Evolutionary conservation across 2,888 invertebrate species (phyloP).

Genomic region (Cecidostiba fungosa): DNA sequence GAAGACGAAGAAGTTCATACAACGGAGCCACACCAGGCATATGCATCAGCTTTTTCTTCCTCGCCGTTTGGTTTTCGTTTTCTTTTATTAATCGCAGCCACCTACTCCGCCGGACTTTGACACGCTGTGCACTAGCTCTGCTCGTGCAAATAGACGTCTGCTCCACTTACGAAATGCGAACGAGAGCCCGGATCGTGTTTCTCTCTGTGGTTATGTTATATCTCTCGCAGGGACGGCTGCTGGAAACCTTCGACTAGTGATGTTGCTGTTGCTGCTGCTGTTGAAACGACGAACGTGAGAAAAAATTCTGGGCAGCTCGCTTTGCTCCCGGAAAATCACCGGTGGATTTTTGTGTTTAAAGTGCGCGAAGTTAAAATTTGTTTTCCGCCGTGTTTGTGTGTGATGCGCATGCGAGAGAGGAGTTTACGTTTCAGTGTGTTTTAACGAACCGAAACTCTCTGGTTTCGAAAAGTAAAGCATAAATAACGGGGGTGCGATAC

Average conservation of each 20-base stretch:
- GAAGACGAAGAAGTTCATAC: conserved; percentile 1
- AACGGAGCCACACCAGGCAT: too few species aligned
- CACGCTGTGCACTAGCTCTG: conserved; percentile 3
- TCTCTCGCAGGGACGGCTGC: background rate
- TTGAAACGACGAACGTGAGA: background rate
- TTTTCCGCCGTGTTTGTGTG: too few species aligned
- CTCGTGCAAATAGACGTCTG: conserved; percentile 62
- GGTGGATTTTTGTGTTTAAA: background rate
- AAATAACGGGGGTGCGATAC: too few species aligned
- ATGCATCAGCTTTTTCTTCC: background rate
- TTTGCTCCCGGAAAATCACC: background rate
- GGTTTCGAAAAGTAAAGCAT: too few species aligned
- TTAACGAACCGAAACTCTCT: too few species aligned
- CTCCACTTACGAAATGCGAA: conserved; percentile 66
- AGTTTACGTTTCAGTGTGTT: too few species aligned
- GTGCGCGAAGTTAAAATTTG: conserved; percentile 1
- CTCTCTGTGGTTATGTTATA: conserved; percentile 40
- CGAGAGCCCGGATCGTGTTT: conserved; percentile 63
- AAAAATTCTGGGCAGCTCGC: conserved; percentile 3
- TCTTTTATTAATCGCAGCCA: background rate
- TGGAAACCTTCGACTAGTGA: conserved; percentile 7
- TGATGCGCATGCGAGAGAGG: too few species aligned
- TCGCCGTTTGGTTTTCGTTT: conserved; percentile 19
- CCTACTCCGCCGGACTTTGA: background rate
- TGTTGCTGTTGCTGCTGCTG: background rate